Percentiles rank a stretch among this genome's conserved stretches.
Conservation (phyloP, 2,888 invertebrate genomes). For the Polylopha cassiicola region DNA sequence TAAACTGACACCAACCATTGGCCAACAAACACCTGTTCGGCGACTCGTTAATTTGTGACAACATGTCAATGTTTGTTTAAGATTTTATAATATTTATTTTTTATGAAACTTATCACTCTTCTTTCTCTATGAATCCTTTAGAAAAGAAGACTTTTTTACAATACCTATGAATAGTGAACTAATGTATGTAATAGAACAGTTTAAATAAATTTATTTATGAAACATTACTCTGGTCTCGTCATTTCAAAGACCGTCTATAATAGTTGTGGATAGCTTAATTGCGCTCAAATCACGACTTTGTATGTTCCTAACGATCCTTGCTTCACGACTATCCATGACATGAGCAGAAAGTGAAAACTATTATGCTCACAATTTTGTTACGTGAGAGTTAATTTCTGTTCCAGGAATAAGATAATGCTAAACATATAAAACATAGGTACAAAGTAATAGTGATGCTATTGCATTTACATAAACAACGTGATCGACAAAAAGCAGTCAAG, state of each 20-base stretch:
- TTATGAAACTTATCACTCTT: not conserved
- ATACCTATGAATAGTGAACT: no score
- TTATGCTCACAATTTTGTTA: conserved; percentile 19
- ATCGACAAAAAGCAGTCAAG: conserved; percentile 4
- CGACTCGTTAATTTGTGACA: conserved; percentile 21
- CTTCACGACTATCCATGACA: conserved; percentile 33
- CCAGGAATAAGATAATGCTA: not conserved
- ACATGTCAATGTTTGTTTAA: conserved; percentile 16
- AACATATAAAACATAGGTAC: no score
- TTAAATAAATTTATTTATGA: conserved; percentile 10
- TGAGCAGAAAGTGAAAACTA: conserved; percentile 43
- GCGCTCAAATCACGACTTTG: conserved; percentile 36
- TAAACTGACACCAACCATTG: conserved; percentile 27
- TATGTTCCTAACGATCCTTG: conserved; percentile 36
- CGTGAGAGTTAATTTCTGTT: no score
- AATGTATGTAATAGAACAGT: conserved; percentile 7
- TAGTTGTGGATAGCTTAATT: conserved; percentile 48
- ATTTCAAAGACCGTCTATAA: conserved; percentile 32
- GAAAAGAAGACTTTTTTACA: conserved; percentile 3
- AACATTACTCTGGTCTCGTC: conserved; percentile 25
- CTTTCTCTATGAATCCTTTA: not conserved
- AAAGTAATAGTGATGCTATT: no score
- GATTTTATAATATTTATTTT: conserved; percentile 5
- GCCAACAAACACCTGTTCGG: conserved; percentile 23
- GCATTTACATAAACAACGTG: no score